A percentile compares a stretch with the other conserved stretches of the same genome.
Evolutionary conservation across 2,888 invertebrate species (phyloP).

Genomic region (Cabera pusaria): DNA sequence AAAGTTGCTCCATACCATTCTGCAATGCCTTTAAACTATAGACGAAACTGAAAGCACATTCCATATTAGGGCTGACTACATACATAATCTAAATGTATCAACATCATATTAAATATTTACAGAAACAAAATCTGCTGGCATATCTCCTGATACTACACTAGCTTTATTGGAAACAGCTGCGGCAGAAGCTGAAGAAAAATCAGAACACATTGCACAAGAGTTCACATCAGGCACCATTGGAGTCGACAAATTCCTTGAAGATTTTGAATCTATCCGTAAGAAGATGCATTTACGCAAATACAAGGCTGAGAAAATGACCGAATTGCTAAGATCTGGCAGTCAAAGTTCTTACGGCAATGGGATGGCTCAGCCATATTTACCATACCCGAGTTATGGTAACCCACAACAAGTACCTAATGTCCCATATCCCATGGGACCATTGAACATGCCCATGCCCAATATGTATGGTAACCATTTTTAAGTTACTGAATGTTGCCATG

Average conservation of each 20-base stretch:
- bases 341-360: slow-evolving; percentile 68
- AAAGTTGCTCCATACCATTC: too few species aligned
- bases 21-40: too few species aligned
- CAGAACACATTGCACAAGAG: slow-evolving; percentile 91
- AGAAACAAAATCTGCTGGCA: slow-evolving; percentile 90
- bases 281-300: slow-evolving; percentile 87
- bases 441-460: slow-evolving; percentile 91
- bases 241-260: slow-evolving; percentile 92
- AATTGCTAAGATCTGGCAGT: slow-evolving; percentile 81
- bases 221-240: slow-evolving; percentile 89
- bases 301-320: slow-evolving; percentile 96
- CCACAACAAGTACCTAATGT: slow-evolving; percentile 84
- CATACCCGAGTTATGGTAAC: slow-evolving; percentile 66
- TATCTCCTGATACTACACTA: slow-evolving; percentile 92
- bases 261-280: slow-evolving; percentile 89
- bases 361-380: slow-evolving; percentile 63
- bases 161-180: slow-evolving; percentile 95
- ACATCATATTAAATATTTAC: slow-evolving; percentile 42
- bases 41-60: too few species aligned
- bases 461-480: slow-evolving; percentile 75
- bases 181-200: slow-evolving; percentile 96
- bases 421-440: slow-evolving; percentile 89
- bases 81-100: too few species aligned
- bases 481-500: slow-evolving; percentile 25
- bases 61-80: too few species aligned